Percentiles rank a stretch among this genome's conserved stretches.
These are phyloP conservation scores for Zaprionus ghesquierei DNA, from an alignment of 1,140 invertebrate species.

Conservation along the genomic window DNA sequence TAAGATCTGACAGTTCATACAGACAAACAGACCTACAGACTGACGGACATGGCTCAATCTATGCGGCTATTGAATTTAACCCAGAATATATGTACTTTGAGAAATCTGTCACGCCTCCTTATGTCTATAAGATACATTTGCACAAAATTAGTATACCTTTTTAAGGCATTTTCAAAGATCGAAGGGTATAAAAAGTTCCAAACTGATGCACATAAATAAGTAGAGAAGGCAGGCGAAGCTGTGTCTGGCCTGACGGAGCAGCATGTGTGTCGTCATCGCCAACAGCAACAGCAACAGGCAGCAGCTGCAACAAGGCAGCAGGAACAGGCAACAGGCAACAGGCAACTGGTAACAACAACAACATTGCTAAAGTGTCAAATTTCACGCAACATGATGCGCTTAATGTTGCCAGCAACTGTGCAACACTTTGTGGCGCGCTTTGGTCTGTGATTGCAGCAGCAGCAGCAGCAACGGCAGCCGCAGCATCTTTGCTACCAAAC, in stretches of 20 bases:
- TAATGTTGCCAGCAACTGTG: conserved; percentile 74
- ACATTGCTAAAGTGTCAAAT: conserved; percentile 72
- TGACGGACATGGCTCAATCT: no score
- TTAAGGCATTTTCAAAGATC: no score
- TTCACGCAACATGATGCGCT: conserved; percentile 80
- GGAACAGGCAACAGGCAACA: conserved; percentile 1
- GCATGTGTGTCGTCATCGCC: conserved; percentile 68
- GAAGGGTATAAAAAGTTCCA: no score
- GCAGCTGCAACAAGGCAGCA: conserved; percentile 1
- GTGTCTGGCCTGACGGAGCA: conserved; percentile 51
- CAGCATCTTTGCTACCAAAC: no score
- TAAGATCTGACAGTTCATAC: no score
- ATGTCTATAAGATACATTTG: no score
- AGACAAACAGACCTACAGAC: no score
- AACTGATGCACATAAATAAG: conserved; percentile 44
- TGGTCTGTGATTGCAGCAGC: conserved; percentile 27
- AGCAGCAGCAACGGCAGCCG: no score
- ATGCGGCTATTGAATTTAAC: no score
- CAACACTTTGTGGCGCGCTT: conserved; percentile 27
- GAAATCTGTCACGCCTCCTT: no score
- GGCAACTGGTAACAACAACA: conserved; percentile 6
- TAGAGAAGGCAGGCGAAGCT: conserved; percentile 36
- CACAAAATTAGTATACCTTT: no score
- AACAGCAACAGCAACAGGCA: conserved; percentile 1
- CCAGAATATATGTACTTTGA: no score